A percentile compares a stretch with the other conserved stretches of the same genome.
Conservation (phyloP, 2,797 vertebrate species). For the Coilia nasus region DNA sequence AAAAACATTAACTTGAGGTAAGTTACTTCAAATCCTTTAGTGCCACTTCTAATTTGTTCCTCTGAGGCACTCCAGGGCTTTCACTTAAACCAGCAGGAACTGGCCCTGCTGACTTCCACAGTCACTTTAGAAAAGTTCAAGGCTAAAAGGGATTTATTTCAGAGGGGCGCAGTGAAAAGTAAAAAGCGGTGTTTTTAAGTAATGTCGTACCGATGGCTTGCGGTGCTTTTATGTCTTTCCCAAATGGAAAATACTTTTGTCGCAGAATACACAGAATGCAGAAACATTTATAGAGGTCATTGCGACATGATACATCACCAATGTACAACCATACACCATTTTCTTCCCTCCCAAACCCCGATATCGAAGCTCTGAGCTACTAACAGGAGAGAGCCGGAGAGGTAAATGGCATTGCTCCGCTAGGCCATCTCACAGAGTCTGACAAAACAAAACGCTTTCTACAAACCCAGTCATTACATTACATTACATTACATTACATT, state of each 20-base stretch:
- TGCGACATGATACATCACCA: not conserved
- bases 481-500: too few relatives aligned
- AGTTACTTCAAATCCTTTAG: slow-evolving; percentile 2
- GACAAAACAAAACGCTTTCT: too few relatives aligned
- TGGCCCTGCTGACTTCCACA: not conserved
- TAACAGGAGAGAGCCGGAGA: not conserved
- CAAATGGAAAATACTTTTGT: not conserved
- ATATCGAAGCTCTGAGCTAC: not conserved
- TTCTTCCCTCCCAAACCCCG: not conserved
- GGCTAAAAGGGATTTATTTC: not conserved
- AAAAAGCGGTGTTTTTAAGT: not conserved
- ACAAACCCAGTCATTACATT: too few relatives aligned
- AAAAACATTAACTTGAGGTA: slow-evolving; percentile 20
- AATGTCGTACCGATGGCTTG: not conserved
- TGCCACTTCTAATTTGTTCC: slow-evolving; percentile 5
- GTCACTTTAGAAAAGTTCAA: not conserved
- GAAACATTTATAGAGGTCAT: not conserved
- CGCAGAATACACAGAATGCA: not conserved
- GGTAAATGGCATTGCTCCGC: not conserved
- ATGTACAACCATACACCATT: not conserved
- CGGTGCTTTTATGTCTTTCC: not conserved
- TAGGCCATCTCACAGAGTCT: not conserved
- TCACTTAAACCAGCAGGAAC: not conserved
- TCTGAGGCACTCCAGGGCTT: not conserved
- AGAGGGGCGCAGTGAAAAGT: not conserved